These are phyloP conservation scores for Crossocerus cetratus DNA, from an alignment of 2,888 invertebrate genomes.

Conservation along the genomic window DNA sequence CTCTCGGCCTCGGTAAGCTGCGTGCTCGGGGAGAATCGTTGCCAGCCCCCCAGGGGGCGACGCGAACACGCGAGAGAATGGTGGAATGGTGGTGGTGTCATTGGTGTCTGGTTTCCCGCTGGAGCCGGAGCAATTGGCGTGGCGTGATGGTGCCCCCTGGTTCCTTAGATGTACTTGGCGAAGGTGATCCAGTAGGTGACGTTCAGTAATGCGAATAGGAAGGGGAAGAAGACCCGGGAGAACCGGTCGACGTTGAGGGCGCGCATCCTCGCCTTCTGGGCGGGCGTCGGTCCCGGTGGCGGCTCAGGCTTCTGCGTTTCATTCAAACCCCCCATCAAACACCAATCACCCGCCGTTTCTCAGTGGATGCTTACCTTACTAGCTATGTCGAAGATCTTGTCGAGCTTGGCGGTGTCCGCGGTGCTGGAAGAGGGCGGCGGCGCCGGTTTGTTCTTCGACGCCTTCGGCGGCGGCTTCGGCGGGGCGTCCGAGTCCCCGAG, in stretches of 20 bases:
- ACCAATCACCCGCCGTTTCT: no score
- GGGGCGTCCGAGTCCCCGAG: conserved; percentile 84
- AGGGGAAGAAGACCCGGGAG: conserved; percentile 85
- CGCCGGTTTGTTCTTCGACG: conserved; percentile 74
- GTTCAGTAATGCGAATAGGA: conserved; percentile 84
- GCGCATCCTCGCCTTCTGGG: conserved; percentile 80
- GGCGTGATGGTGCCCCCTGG: background rate
- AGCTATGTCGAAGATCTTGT: conserved; percentile 79
- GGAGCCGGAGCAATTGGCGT: no score
- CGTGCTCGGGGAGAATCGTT: no score
- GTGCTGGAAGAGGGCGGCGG: conserved; percentile 51
- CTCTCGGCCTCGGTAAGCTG: no score
- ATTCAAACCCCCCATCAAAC: no score
- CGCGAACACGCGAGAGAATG: no score
- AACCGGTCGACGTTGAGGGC: conserved; percentile 86
- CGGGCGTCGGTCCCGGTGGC: conserved; percentile 72
- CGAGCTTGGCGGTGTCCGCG: conserved; percentile 76
- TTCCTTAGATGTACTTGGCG: conserved; percentile 82
- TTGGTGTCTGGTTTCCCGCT: no score
- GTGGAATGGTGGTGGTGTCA: no score
- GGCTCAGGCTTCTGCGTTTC: conserved; percentile 71
- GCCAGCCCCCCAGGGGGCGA: no score
- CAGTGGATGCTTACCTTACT: conserved; percentile 78
- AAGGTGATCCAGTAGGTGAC: conserved; percentile 86
- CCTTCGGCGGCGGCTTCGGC: conserved; percentile 75